A percentile compares a stretch with the other conserved stretches of the same genome.
Conservation (phyloP, 2,797 vertebrate species). For the Arremon aurantiirostris region DNA sequence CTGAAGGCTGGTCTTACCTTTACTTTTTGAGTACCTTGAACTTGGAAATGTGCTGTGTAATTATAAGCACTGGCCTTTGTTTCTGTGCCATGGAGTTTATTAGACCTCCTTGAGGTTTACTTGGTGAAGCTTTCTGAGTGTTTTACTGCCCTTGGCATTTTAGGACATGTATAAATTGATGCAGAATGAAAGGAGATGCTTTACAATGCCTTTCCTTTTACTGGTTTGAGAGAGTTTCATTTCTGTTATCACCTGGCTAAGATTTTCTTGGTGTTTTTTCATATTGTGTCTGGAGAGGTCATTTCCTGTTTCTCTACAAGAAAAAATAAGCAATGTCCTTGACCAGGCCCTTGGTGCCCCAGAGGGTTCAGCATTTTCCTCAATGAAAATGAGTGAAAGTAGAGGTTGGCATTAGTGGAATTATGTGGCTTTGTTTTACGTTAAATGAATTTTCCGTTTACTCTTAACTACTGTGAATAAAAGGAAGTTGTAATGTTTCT, state of each 20-base stretch:
- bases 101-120: neutral
- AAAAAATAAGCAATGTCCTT: neutral
- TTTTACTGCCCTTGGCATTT: neutral
- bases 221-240: neutral
- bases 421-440: neutral
- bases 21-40: neutral
- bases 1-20: neutral
- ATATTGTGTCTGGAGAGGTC: neutral
- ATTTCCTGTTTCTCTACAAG: neutral
- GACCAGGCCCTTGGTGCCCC: neutral
- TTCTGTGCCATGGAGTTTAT: neutral
- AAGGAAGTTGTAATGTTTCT: slow-evolving; percentile 44
- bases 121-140: neutral
- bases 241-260: neutral
- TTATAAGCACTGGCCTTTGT: neutral
- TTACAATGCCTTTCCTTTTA: neutral
- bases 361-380: slow-evolving; percentile 12
- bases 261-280: neutral
- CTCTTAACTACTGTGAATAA: slow-evolving; percentile 12
- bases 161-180: neutral
- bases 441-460: slow-evolving; percentile 19
- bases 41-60: neutral
- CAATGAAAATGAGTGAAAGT: slow-evolving; percentile 51
- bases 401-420: slow-evolving; percentile 2
- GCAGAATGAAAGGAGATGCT: neutral